Evolutionary conservation across 2,797 vertebrate species (phyloP).

Genomic region (Sylvilagus floridanus): DNA sequence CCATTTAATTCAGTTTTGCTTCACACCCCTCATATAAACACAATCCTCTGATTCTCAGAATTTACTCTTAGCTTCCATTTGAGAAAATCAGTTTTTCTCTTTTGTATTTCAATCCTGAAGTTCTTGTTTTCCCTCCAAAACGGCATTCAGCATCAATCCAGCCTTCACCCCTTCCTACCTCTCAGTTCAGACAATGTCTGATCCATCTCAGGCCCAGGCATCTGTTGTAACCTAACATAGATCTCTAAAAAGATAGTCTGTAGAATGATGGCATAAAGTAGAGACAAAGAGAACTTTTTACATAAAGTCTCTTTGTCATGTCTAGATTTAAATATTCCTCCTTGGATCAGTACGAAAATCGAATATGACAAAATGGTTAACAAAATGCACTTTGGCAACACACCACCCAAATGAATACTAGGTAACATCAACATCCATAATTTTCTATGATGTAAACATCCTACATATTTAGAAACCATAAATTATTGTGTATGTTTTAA

Average conservation of each 20-base stretch:
- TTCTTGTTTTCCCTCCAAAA: not conserved
- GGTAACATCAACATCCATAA: not conserved
- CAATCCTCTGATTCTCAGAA: not conserved
- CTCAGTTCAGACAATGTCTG: not conserved
- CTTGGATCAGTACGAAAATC: not conserved
- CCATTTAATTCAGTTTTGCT: constrained; percentile 26
- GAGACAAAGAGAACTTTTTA: not conserved
- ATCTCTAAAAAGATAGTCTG: not conserved
- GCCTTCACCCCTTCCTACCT: not conserved
- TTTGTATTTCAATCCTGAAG: not conserved
- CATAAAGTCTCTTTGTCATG: not conserved
- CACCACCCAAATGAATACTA: not conserved
- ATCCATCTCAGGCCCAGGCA: not conserved
- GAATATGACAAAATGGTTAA: not conserved
- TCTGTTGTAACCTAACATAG: not conserved
- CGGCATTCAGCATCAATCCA: not conserved
- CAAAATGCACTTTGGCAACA: not conserved
- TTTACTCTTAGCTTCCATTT: not conserved
- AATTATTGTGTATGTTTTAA: too few relatives aligned
- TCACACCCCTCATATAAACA: not conserved
- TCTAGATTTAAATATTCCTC: not conserved
- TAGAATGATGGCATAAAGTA: not conserved
- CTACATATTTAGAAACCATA: constrained; percentile 10
- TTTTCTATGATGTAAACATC: not conserved
- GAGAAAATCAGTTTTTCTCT: not conserved